Percentiles rank a stretch among this genome's conserved stretches.
Conservation (phyloP, 92 coral and sea anemone genomes). For the Porites cylindrica region DNA sequence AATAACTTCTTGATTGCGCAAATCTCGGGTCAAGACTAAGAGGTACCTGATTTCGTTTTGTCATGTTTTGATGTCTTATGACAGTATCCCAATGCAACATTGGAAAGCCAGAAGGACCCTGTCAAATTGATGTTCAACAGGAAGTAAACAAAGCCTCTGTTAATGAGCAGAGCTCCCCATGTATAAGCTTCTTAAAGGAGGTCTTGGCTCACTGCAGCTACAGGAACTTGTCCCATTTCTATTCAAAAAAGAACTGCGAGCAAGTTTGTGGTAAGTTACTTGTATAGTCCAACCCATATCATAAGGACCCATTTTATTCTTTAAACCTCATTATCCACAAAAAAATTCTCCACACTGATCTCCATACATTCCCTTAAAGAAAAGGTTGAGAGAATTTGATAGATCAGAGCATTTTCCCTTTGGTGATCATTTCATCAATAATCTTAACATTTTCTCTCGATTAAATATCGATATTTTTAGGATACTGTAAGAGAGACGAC, state of each 20-base stretch:
- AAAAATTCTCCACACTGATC: too few relatives aligned
- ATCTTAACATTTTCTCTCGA: too few relatives aligned
- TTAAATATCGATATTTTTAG: too few relatives aligned
- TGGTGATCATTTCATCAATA: too few relatives aligned
- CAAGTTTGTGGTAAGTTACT: constrained; percentile 87
- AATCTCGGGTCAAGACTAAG: not conserved
- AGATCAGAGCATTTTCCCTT: too few relatives aligned
- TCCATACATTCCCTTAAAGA: too few relatives aligned
- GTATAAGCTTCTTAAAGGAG: constrained; percentile 82
- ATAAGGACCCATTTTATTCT: too few relatives aligned
- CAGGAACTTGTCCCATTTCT: constrained; percentile 68
- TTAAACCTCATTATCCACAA: too few relatives aligned
- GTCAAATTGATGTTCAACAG: constrained; percentile 75
- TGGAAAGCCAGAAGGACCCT: constrained; percentile 84
- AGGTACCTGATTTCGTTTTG: not conserved
- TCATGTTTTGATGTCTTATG: not conserved
- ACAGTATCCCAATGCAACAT: constrained; percentile 81
- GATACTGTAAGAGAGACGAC: too few relatives aligned
- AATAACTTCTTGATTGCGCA: too few relatives aligned
- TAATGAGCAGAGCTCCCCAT: constrained; percentile 72
- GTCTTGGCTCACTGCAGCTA: constrained; percentile 77
- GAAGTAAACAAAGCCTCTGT: constrained; percentile 70
- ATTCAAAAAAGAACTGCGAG: constrained; percentile 81
- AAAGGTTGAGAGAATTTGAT: too few relatives aligned
- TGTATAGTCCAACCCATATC: not conserved